A percentile compares a stretch with the other conserved stretches of the same genome.
Evolutionary conservation across 1,140 invertebrate genomes (phyloP).

Genomic region (Meloidogyne exigua): DNA sequence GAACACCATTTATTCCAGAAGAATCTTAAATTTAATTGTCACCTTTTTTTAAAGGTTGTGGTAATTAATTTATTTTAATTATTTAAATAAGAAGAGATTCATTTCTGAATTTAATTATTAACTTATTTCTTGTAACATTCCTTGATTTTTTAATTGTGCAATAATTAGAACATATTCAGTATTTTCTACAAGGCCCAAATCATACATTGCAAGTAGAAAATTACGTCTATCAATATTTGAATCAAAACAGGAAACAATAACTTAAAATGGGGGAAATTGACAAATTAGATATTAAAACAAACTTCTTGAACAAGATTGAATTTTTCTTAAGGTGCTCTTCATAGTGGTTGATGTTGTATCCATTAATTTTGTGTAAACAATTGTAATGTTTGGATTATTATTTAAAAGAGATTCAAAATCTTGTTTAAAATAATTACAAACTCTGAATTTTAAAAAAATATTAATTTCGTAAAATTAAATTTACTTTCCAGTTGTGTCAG

Average conservation of each 20-base stretch:
- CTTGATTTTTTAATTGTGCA: conserved; percentile 36
- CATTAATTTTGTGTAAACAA: conserved; percentile 21
- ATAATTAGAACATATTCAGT: conserved; percentile 48
- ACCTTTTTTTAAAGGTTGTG: too few species aligned
- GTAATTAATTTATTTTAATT: too few species aligned
- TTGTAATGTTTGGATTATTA: conserved; percentile 16
- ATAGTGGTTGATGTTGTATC: conserved; percentile 15
- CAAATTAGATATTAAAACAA: not conserved
- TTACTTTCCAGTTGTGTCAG: conserved; percentile 25
- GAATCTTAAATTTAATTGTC: not conserved
- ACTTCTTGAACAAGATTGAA: conserved; percentile 26
- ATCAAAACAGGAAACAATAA: conserved; percentile 46
- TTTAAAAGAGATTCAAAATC: conserved; percentile 28
- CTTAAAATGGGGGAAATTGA: not conserved
- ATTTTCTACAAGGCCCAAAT: conserved; percentile 29
- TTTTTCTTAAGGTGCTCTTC: conserved; percentile 23
- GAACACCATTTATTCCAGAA: conserved; percentile 6
- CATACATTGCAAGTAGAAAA: conserved; percentile 37
- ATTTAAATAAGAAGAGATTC: too few species aligned
- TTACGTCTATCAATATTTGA: conserved; percentile 33
- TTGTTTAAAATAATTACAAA: conserved; percentile 43
- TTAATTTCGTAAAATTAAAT: not conserved
- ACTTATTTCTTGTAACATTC: conserved; percentile 40
- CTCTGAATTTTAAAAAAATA: not conserved
- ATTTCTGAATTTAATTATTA: too few species aligned